Base-by-base conservation (phyloP, 2,888 invertebrate species). In the Atrina japonica region DNA sequence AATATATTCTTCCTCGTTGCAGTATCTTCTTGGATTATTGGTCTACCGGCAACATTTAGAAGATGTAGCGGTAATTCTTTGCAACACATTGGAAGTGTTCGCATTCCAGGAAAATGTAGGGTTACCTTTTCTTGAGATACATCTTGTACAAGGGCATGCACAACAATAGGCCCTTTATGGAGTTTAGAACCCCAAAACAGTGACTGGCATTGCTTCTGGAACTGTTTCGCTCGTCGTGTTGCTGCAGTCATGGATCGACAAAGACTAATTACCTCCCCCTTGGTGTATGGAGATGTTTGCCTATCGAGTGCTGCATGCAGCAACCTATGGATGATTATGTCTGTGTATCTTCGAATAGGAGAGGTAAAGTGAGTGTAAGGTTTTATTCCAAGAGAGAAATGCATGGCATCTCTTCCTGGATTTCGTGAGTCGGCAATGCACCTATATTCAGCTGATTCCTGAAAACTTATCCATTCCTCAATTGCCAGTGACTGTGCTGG, bases 381-480 rank as follows among this genome's bases (percentile, higher is more conserved):
- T 43, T 66, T 68, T 35, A 78, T 75, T 27, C 75, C 61, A 2
- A 83, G 66, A 53, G 77, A 75, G 52, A 77, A 83, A 71, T 83
- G 84, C 21, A 30, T 66, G 0, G 66, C 66, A 27, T 76, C 73
- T 11, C 64, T 41, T 21, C 29, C 49, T n/a, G 50, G 35, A 9
- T 27, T 45, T 16, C 53, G n/a, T 3, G 35, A 52, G 14, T 63
- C 56, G 21, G 73, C 78, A 5, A 75, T 73, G 59, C 79, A 80
- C 25, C 49, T 70, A 53, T 80, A 79, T 35, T 66, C 70, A 18
- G 79, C 77, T 21, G 60, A 64, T 50, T 78, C 73, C 47, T 77
- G 77, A 29, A 78, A 78, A n/a, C 53, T 25, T n/a, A 78, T 58
- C 81, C 81, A 81, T 43, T 74, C 73, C n/a, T 75, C 70, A 43